Percentiles rank a stretch among this genome's conserved stretches.
Evolutionary conservation across 2,797 vertebrate genomes (phyloP).

Genomic region (Benthosema pterotum): DNA sequence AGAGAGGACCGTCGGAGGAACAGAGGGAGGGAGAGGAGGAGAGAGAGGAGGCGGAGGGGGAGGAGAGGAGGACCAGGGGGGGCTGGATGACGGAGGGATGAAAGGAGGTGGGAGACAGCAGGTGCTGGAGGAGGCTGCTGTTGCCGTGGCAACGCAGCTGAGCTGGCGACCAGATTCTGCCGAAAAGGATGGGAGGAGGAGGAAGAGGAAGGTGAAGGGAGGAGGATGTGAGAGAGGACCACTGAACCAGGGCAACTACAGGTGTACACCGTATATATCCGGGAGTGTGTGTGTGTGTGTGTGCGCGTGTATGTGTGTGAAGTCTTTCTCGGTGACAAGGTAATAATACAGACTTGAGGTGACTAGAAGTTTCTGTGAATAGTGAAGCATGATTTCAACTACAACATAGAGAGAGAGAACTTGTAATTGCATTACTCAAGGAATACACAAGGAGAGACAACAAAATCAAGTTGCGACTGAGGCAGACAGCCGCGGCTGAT

Average conservation of each 20-base stretch:
- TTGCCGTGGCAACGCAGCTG: conserved; percentile 90
- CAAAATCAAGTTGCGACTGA: too few species aligned
- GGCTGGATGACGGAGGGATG: conserved; percentile 76
- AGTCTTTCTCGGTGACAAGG: not conserved
- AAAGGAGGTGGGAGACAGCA: conserved; percentile 86
- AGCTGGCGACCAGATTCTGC: conserved; percentile 93
- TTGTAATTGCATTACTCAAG: too few species aligned
- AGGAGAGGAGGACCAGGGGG: conserved; percentile 70
- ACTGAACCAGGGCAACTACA: not conserved
- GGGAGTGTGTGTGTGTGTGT: not conserved
- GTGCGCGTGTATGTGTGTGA: not conserved
- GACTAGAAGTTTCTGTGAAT: not conserved
- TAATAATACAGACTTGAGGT: not conserved
- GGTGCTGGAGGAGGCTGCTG: conserved; percentile 88
- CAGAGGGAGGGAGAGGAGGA: conserved; percentile 75
- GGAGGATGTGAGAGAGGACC: conserved; percentile 32
- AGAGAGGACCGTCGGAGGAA: conserved; percentile 78
- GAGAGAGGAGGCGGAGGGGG: conserved; percentile 68
- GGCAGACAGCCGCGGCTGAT: too few species aligned
- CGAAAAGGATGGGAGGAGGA: conserved; percentile 55
- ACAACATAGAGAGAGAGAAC: not conserved
- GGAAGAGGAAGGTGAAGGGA: conserved; percentile 24
- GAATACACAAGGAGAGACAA: not conserved
- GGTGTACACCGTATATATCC: not conserved
- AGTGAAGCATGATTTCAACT: conserved; percentile 7